A percentile compares a stretch with the other conserved stretches of the same genome.
Conservation (phyloP, 2,113 vertebrate species). For the Anguilla rostrata region DNA sequence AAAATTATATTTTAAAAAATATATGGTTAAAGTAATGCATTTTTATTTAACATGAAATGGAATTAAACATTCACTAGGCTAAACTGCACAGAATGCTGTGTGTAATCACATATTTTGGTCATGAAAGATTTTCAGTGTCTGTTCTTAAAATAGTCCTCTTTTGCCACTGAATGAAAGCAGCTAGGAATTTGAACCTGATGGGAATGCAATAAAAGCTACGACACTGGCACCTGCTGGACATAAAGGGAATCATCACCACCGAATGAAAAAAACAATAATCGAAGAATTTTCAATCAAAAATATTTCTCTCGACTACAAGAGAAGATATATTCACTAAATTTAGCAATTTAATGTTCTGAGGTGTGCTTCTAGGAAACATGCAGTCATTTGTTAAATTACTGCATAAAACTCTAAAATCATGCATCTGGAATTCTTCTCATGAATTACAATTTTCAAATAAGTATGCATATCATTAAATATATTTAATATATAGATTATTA, state of each 20-base stretch:
- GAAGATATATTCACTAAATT: background rate
- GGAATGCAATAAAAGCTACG: background rate
- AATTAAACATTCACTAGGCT: background rate
- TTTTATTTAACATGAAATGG: background rate
- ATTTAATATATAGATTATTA: too few relatives aligned
- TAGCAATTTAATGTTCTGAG: background rate
- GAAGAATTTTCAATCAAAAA: background rate
- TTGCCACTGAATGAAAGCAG: background rate
- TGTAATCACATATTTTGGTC: background rate
- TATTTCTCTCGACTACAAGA: background rate
- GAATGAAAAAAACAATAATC: background rate
- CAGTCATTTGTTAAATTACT: too few relatives aligned
- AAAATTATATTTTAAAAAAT: background rate
- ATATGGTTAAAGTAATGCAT: background rate
- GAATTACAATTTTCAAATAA: too few relatives aligned
- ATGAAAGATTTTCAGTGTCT: background rate
- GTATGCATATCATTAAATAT: too few relatives aligned
- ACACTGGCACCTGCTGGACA: slow-evolving; percentile 21
- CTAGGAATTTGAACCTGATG: background rate
- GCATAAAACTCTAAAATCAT: too few relatives aligned
- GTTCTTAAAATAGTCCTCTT: background rate
- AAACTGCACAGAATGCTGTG: background rate
- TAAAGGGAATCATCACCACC: background rate
- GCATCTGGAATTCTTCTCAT: too few relatives aligned
- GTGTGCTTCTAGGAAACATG: too few relatives aligned